Conservation (phyloP, 2,888 invertebrate genomes). For the Ophraella communa region DNA sequence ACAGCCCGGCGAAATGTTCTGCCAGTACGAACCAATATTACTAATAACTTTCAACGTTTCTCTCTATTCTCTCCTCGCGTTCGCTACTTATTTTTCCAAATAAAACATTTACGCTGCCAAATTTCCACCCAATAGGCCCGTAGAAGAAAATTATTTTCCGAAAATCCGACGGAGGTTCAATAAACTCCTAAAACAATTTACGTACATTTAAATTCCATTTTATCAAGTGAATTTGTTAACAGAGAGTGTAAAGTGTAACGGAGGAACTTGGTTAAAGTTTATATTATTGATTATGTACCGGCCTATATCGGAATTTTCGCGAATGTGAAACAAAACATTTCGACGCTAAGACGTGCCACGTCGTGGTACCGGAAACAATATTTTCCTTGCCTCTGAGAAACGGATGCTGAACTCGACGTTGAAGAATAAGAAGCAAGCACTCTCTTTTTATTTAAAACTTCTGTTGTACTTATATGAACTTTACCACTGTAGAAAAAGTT, state of each 20-base stretch:
- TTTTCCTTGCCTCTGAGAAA: slow-evolving; percentile 29
- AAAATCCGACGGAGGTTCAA: neutral
- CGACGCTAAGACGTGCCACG: slow-evolving; percentile 29
- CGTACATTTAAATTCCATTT: no score
- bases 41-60: slow-evolving; percentile 16
- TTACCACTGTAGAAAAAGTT: neutral
- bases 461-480: neutral
- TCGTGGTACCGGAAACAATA: slow-evolving; percentile 34
- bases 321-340: slow-evolving; percentile 29
- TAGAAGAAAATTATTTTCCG: neutral
- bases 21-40: slow-evolving; percentile 10
- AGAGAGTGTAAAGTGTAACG: no score
- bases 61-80: slow-evolving; percentile 8
- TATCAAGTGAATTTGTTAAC: no score
- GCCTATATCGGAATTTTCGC: slow-evolving; percentile 25
- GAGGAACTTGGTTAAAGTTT: no score
- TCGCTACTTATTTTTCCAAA: slow-evolving; percentile 12
- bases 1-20: slow-evolving; percentile 14
- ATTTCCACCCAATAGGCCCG: neutral
- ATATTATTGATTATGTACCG: neutral
- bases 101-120: slow-evolving; percentile 21
- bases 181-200: no score
- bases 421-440: slow-evolving; percentile 31
- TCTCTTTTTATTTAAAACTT: slow-evolving; percentile 25
- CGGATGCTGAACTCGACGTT: slow-evolving; percentile 34